Evolutionary conservation across 2,888 invertebrate genomes (phyloP), one percentile per base, ranked within the genome.

Genomic region (Limnephilus auricula): DNA sequence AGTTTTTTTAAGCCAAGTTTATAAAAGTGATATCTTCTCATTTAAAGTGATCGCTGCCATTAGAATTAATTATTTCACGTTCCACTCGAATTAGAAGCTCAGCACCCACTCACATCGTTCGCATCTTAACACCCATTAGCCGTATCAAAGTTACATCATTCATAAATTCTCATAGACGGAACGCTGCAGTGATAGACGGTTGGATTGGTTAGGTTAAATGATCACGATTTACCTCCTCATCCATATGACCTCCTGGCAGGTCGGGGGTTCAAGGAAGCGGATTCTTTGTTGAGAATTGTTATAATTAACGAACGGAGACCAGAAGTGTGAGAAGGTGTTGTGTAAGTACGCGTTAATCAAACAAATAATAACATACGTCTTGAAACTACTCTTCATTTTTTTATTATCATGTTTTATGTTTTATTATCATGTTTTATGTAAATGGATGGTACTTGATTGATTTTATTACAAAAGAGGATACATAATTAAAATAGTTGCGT

Each of bases 221-320:
- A 45, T 90, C 90, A 90, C 90, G 90, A 79, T 85, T 79, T 90
- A 79, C 86, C 79, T 87, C n/a, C 79, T 87, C 90, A 86, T 86
- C 86, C 79, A 45, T n/a, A 9, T 40, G 90, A 80, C 86, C 79
- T 90, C 34, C 31, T 18, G 86, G 79, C 80, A 50, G 90, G 90
- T 79, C 90, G 79, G 34, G 50, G 50, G 90, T 87, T 90, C 90
- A 90, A 86, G 90, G 90, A 32, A 79, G 37, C n/a, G 25, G 25
- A 65, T 65, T 65, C 65, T 65, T 65, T 65, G 65, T 65, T 65
- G 65, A 65, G 65, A 65, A 65, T 65, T 65, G 65, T 25, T 65
- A 65, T 34, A 78, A 87, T 87, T 78, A 87, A 78, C 78, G 65
- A 32, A 87, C 50, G 25, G 25, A 45, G 40, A 34, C 87, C 87